These are phyloP conservation scores for Benthosema pterotum DNA, from an alignment of 2,797 vertebrate genomes.

Conservation along the genomic window DNA sequence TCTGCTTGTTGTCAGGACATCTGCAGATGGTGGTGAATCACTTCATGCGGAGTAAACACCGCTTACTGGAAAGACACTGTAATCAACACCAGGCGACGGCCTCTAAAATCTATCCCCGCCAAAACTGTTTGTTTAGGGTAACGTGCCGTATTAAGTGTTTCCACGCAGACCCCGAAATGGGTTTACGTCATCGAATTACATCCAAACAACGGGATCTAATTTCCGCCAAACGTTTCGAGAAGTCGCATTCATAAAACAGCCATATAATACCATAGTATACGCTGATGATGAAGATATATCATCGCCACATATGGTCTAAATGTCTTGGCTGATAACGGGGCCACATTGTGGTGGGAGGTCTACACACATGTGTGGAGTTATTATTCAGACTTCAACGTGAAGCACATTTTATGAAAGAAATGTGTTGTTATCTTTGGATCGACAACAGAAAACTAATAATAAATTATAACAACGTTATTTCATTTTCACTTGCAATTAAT, in stretches of 20 bases:
- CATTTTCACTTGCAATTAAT: conserved; percentile 24
- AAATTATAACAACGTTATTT: background rate
- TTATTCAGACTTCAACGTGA: background rate
- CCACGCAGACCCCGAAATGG: background rate
- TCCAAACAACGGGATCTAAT: conserved; percentile 24
- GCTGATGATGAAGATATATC: conserved; percentile 14
- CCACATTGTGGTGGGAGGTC: too few relatives aligned
- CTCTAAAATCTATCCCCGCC: conserved; percentile 34
- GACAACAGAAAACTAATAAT: conserved; percentile 21
- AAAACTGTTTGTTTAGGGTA: conserved; percentile 49
- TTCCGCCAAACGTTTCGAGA: conserved; percentile 3
- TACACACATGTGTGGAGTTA: too few relatives aligned
- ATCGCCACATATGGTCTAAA: conserved; percentile 1
- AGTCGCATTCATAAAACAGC: background rate
- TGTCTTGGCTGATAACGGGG: too few relatives aligned
- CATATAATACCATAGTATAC: background rate
- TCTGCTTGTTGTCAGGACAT: conserved; percentile 47
- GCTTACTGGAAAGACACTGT: conserved; percentile 45
- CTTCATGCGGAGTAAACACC: conserved; percentile 18
- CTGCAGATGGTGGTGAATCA: conserved; percentile 42
- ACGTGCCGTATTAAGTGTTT: conserved; percentile 19
- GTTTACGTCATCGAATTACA: background rate
- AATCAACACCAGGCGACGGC: conserved; percentile 55
- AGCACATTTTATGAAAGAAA: conserved; percentile 7
- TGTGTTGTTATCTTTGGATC: conserved; percentile 28